phyloP scores from a whole-genome alignment of 2,797 vertebrate genomes.

The Danio kyathit region DNA sequence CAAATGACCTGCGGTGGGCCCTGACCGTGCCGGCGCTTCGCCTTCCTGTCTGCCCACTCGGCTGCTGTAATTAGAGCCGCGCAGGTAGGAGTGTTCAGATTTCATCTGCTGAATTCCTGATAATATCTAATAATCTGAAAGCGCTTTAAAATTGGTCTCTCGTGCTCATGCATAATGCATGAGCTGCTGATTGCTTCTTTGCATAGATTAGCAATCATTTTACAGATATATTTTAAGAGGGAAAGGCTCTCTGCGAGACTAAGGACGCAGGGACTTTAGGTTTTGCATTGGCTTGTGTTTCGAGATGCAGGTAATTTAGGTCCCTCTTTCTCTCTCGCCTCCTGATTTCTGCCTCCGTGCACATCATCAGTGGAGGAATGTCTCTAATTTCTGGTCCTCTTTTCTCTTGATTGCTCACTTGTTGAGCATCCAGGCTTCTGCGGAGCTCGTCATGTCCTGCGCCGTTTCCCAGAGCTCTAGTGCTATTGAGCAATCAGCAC shows the following conservation, averaged over 20 bases:
- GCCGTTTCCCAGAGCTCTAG: slow-evolving; percentile 10
- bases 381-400: slow-evolving; percentile 75
- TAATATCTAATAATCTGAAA: slow-evolving; percentile 86
- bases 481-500: slow-evolving; percentile 49
- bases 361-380: slow-evolving; percentile 75
- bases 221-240: slow-evolving; percentile 74
- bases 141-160: slow-evolving; percentile 59
- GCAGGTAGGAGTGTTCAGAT: slow-evolving; percentile 84
- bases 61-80: slow-evolving; percentile 78
- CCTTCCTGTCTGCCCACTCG: slow-evolving; percentile 68
- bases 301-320: slow-evolving; percentile 73
- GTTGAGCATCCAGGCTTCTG: slow-evolving; percentile 77
- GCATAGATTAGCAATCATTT: slow-evolving; percentile 90
- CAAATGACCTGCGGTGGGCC: slow-evolving; percentile 58
- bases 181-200: slow-evolving; percentile 86
- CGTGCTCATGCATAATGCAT: slow-evolving; percentile 87
- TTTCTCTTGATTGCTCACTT: slow-evolving; percentile 81
- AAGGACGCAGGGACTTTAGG: slow-evolving; percentile 70
- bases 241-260: slow-evolving; percentile 61
- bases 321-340: slow-evolving; percentile 66
- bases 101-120: slow-evolving; percentile 82
- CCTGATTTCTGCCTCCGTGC: slow-evolving; percentile 77
- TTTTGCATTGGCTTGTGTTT: slow-evolving; percentile 74
- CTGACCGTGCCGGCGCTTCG: slow-evolving; percentile 47
- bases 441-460: slow-evolving; percentile 67